Conservation (phyloP, 1,140 invertebrate species). For the Armadillidium nasatum region DNA sequence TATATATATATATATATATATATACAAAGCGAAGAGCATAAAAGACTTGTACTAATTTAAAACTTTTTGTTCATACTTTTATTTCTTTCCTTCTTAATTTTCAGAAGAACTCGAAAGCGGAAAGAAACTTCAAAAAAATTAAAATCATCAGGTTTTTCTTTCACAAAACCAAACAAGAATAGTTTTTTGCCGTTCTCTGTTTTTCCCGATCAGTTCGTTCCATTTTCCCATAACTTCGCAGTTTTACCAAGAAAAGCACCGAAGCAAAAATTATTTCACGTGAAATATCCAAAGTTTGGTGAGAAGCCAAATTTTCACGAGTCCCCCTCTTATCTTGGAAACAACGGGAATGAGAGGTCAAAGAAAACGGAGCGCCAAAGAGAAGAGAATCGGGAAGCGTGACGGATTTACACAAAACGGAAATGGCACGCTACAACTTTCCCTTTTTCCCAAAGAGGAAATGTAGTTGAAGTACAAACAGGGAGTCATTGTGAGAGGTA, state of each 20-base stretch:
- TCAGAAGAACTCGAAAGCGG: not conserved
- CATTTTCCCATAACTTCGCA: not conserved
- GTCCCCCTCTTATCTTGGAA: too few species aligned
- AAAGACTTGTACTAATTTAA: too few species aligned
- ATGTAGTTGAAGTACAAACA: not conserved
- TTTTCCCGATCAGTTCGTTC: not conserved
- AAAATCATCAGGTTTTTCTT: not conserved
- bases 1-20: not conserved
- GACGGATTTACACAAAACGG: not conserved
- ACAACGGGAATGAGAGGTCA: not conserved
- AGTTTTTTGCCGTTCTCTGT: not conserved
- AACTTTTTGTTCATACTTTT: too few species aligned
- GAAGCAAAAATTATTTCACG: not conserved
- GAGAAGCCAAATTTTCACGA: not conserved
- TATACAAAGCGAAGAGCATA: not conserved
- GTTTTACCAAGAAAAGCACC: not conserved
- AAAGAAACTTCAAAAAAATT: not conserved
- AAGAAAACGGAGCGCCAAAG: not conserved
- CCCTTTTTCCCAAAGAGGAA: not conserved
- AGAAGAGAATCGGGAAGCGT: not conserved
- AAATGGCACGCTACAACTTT: not conserved
- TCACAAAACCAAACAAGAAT: not conserved
- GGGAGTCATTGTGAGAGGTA: not conserved
- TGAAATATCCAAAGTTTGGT: not conserved
- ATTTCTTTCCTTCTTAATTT: not conserved